Conservation (phyloP, 92 coral and sea anemone genomes). For the Palythoa grandis region DNA sequence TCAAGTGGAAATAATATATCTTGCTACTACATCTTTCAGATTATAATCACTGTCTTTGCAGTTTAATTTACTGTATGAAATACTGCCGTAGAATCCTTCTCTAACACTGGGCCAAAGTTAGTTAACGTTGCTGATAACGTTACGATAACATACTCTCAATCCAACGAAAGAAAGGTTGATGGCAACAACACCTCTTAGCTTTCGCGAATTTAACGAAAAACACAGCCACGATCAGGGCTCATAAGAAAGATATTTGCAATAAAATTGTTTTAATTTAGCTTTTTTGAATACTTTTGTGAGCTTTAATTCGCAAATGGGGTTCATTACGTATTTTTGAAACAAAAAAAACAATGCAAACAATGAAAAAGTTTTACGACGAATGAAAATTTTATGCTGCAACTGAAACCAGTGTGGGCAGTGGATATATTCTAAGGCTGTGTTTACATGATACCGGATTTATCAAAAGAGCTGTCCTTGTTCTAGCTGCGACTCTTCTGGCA, state of each 20-base stretch:
- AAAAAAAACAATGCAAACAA: too few relatives aligned
- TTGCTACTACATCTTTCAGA: too few relatives aligned
- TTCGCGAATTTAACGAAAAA: neutral
- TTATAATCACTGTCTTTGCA: neutral
- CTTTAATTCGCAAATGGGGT: neutral
- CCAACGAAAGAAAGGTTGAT: slow-evolving; percentile 3
- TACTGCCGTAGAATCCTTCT: neutral
- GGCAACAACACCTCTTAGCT: slow-evolving; percentile 7
- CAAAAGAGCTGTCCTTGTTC: too few relatives aligned
- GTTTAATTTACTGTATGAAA: neutral
- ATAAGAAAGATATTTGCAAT: neutral
- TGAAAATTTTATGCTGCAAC: too few relatives aligned
- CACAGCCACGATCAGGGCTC: neutral
- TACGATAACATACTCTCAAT: neutral
- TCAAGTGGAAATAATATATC: neutral
- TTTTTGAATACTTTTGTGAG: neutral
- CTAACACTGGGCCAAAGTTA: neutral
- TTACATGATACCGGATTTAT: too few relatives aligned
- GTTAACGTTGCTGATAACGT: neutral
- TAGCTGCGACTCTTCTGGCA: too few relatives aligned
- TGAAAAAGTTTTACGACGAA: too few relatives aligned
- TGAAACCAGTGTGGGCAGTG: too few relatives aligned
- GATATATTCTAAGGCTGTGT: too few relatives aligned
- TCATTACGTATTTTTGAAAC: too few relatives aligned
- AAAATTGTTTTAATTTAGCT: neutral